Evolutionary conservation across 2,888 invertebrate genomes (phyloP).

Genomic region (Phragmatobia fuliginosa): DNA sequence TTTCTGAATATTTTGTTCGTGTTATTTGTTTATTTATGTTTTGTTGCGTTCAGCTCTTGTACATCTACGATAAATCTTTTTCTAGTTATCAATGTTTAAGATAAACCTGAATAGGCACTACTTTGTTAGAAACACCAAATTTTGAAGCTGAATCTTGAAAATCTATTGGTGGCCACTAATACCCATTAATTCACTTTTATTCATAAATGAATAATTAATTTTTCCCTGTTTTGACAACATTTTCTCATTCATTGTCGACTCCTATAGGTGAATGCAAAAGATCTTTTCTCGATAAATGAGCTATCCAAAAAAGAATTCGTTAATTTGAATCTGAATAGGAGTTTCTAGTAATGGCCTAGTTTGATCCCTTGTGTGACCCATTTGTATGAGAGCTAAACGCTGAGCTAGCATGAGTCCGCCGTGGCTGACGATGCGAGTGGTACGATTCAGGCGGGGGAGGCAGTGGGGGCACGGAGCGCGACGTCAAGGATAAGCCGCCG

Average conservation of each 20-base stretch:
- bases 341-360: not conserved
- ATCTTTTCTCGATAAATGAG: no score
- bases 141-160: no score
- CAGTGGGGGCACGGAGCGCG: slow-evolving; percentile 56
- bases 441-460: slow-evolving; percentile 70
- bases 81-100: not conserved
- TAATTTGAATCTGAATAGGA: no score
- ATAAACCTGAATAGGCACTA: no score
- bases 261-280: no score
- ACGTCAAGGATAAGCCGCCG: slow-evolving; percentile 72
- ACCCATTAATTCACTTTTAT: no score
- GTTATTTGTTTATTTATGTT: slow-evolving; percentile 38
- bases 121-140: no score
- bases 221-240: no score
- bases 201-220: no score
- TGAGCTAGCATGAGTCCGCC: slow-evolving; percentile 32
- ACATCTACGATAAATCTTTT: slow-evolving; percentile 5
- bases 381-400: slow-evolving; percentile 47
- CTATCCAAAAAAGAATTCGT: no score
- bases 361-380: not conserved
- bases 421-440: slow-evolving; percentile 76
- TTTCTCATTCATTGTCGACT: no score
- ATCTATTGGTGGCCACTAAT: no score
- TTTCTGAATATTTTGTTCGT: slow-evolving; percentile 32
- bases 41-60: slow-evolving; percentile 49